phyloP scores from a whole-genome alignment of 2,113 vertebrate genomes.

The Grallaria varia region DNA sequence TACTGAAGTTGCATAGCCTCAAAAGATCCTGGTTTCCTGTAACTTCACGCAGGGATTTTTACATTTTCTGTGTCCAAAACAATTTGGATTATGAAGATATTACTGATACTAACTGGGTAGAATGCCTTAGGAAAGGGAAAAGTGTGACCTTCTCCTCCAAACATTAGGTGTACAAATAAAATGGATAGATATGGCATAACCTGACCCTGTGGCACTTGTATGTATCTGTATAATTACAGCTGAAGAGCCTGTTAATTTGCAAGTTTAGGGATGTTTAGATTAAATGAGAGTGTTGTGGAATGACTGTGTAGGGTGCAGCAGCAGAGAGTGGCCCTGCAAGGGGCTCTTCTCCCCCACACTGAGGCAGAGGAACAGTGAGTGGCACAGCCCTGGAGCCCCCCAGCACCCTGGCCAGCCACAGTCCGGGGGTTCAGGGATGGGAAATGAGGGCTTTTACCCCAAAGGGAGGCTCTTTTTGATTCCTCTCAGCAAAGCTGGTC shows the following conservation, averaged over 20 bases:
- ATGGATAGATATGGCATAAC: background rate
- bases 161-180: slow-evolving; percentile 23
- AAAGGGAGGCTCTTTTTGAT: background rate
- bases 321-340: background rate
- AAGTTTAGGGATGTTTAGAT: slow-evolving; percentile 57
- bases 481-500: background rate
- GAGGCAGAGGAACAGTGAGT: background rate
- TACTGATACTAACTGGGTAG: background rate
- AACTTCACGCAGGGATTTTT: background rate
- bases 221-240: slow-evolving; percentile 60
- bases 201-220: slow-evolving; percentile 54
- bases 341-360: background rate
- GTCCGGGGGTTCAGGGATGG: background rate
- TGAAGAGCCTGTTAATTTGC: slow-evolving; percentile 60
- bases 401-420: background rate
- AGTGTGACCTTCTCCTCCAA: background rate
- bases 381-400: background rate
- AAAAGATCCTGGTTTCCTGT: background rate
- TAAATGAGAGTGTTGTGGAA: slow-evolving; percentile 41
- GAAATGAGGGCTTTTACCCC: background rate
- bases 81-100: background rate
- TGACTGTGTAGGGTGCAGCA: slow-evolving; percentile 19
- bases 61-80: background rate
- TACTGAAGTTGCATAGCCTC: background rate
- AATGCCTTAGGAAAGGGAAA: background rate